Evolutionary conservation across 1,140 invertebrate species (phyloP), one percentile per base, ranked within the genome.

Genomic region (Aphelinus atriplicis): DNA sequence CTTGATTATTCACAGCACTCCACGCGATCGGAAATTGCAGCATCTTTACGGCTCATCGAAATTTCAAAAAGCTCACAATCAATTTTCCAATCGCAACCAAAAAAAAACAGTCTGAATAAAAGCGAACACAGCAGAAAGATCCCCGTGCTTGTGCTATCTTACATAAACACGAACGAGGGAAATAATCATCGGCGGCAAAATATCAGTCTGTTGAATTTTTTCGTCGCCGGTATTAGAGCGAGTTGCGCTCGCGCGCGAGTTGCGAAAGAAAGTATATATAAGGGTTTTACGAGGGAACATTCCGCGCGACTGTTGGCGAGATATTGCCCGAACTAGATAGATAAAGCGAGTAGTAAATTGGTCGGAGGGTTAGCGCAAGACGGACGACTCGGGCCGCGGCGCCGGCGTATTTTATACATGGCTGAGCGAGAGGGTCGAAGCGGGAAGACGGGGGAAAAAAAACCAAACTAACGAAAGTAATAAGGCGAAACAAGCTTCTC

Each of bases 311-410:
- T n/a, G 51, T 72, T 72, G 65, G 51, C 42, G 46, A 64, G 70
- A 72, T 58, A 65, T 72, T 57, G 63, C 62, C 55, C 26, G 53
- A 72, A 72, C 65, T 58, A 55, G 7, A 4, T 45, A 42, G 62
- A 72, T 51, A 72, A 65, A 65, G 46, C 9, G 61, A 56, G 43
- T 26, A 43, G 61, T 51, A 71, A 71, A 71, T 71, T 64, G 61
- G 51, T 61, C n/a, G 0, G 57, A 62, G 50, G 60, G 60, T 58
- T 63, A 60, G 50, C 50, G 61, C 43, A 58, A 65, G 71, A 71
- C 57, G 56, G 61, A 56, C 45, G 7, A 3, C 43, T 7, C 7
- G 9, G 1, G 65, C 7, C 7, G 51, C 7, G 65, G 45, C 42
- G 42, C 43, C 9, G 5, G 65, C 5, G 6, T 10, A 45, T 26